These are phyloP conservation scores for Dasypogon diadema DNA, from an alignment of 2,888 invertebrate species.

Conservation along the genomic window DNA sequence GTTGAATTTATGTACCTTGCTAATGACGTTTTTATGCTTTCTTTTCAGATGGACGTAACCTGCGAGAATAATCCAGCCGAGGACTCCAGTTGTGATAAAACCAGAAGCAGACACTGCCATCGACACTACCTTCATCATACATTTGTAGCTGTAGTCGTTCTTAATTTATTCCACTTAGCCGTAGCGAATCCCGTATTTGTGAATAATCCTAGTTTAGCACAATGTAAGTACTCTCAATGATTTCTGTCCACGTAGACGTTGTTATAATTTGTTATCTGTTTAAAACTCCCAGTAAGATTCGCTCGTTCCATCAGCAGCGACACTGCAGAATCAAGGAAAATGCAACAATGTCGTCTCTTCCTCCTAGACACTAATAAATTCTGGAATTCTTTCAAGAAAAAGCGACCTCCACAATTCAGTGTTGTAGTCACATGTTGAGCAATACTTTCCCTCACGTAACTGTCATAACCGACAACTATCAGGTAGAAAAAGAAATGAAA, in stretches of 20 bases:
- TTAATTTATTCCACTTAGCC: constrained; percentile 60
- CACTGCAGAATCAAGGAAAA: too few species aligned
- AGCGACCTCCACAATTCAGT: neutral
- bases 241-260: too few species aligned
- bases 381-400: neutral
- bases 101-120: constrained; percentile 21
- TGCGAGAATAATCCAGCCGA: constrained; percentile 46
- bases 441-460: constrained; percentile 56
- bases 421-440: constrained; percentile 35
- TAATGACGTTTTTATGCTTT: constrained; percentile 2
- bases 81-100: constrained; percentile 19
- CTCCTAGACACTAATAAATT: neutral
- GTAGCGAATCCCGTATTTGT: constrained; percentile 66
- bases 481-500: constrained; percentile 2
- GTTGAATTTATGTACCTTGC: constrained; percentile 14
- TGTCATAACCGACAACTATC: constrained; percentile 47
- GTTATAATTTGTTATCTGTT: too few species aligned
- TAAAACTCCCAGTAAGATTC: too few species aligned
- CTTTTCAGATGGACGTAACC: constrained; percentile 53
- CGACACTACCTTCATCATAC: constrained; percentile 50
- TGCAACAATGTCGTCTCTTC: neutral
- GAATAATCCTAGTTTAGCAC: constrained; percentile 69
- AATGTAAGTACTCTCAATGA: constrained; percentile 65
- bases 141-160: constrained; percentile 56
- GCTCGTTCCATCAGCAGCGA: too few species aligned